A percentile compares a stretch with the other conserved stretches of the same genome.
Evolutionary conservation across 2,797 vertebrate species (phyloP).

Genomic region (Sebastes flavidus): DNA sequence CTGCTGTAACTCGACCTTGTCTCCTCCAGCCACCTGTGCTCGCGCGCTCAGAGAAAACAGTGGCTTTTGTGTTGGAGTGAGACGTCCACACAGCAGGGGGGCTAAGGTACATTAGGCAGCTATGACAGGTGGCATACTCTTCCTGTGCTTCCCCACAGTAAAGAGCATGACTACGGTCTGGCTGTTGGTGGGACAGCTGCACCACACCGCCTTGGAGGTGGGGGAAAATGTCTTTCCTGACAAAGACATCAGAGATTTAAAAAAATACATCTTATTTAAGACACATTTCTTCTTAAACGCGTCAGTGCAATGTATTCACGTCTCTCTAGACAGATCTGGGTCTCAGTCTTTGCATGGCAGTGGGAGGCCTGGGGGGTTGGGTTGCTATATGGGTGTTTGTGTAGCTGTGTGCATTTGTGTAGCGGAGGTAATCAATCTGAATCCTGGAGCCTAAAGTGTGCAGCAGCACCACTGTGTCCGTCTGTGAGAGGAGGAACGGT

Average conservation of each 20-base stretch:
- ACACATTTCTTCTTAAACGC: neutral
- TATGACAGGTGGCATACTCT: slow-evolving; percentile 79
- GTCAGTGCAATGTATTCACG: neutral
- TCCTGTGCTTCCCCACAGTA: slow-evolving; percentile 29
- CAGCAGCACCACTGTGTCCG: slow-evolving; percentile 25
- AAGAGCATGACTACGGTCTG: slow-evolving; percentile 13
- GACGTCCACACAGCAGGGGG: slow-evolving; percentile 75
- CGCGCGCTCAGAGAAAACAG: slow-evolving; percentile 74
- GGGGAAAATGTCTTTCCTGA: neutral
- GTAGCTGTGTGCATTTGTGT: slow-evolving; percentile 51
- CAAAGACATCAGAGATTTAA: neutral
- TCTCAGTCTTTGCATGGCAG: neutral
- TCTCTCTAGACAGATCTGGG: neutral
- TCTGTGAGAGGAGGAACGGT: slow-evolving; percentile 31
- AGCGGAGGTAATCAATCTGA: slow-evolving; percentile 43
- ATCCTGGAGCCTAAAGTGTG: slow-evolving; percentile 40
- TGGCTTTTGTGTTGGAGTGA: slow-evolving; percentile 79
- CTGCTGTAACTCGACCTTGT: slow-evolving; percentile 71
- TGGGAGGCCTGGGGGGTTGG: slow-evolving; percentile 14
- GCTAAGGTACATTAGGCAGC: slow-evolving; percentile 62
- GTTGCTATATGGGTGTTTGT: slow-evolving; percentile 35
- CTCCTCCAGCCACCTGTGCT: slow-evolving; percentile 82
- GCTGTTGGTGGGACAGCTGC: slow-evolving; percentile 71
- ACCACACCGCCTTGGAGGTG: neutral
- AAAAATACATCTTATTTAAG: neutral